Base-by-base conservation (phyloP, 2,113 vertebrate genomes). In the Cyanistes caeruleus region DNA sequence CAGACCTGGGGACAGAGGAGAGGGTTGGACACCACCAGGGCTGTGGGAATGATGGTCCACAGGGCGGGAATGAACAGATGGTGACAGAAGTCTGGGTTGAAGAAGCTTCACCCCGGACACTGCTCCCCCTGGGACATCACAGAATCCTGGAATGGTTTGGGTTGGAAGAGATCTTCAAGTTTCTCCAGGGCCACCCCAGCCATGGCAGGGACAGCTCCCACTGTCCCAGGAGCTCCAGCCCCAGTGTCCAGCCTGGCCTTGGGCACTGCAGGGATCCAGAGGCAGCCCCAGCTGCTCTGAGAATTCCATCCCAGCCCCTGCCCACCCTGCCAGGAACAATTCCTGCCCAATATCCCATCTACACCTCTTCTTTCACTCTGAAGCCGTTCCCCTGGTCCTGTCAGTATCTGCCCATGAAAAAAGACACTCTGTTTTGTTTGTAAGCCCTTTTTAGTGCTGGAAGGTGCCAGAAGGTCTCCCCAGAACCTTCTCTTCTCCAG, bases 1-100 rank as follows among this genome's bases (percentile, higher is more conserved):
- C 99, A 99, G 46, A 99, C 99, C 99, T 99, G 75, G 23, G 63
- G 84, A 55, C 13, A 70, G 39, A 88, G 31, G 58, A 85, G 39
- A 92, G 24, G 24, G 58, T 28, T 72, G 62, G 75, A 41, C 48
- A n/a, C 6, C 20, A 15, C 5, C 4, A 13, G 53, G 80, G 48
- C 15, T 1, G 2, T 15, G 63, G 35, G 8, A 60, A 2, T 1
- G 1, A 4, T 17, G 58, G 23, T 31, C 35, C 14, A 6, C 3
- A 3, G 2, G 3, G 25, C n/a, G 27, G 46, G 24, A 27, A 8
- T 10, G n/a, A 41, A 7, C 16, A 3, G 44, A 2, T 16, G 22
- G 18, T 2, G 53, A 51, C 48, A 46, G 23, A 11, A 67, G 4
- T 7, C 13, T 0, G 2, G 20, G 17, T 1, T 72, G 68, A 35